Evolutionary conservation across 2,797 vertebrate species (phyloP), one percentile per base, ranked within the genome.

Genomic region (Rhincodon typus): DNA sequence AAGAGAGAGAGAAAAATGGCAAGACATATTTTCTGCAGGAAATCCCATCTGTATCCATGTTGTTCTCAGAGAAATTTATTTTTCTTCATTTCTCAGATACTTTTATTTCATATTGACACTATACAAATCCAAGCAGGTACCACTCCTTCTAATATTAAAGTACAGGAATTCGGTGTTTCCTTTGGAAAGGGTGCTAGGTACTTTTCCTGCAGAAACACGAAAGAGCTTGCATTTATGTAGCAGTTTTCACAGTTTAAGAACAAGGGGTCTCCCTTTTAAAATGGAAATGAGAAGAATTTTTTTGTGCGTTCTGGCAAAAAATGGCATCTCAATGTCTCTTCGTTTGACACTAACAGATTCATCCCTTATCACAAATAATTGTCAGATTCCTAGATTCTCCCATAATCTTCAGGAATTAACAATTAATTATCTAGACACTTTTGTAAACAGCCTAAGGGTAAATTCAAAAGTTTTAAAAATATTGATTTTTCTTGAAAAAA

Each of bases 1-100:
- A 96, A 96, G 96, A 96, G 94, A 96, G 94, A 94, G 96, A 97
- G 96, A 96, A 96, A 97, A 96, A 97, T n/a, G 95, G 96, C 97
- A 97, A 97, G 96, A 97, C 97, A 97, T 96, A 97, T 96, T 96
- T 97, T 96, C 96, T n/a, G 95, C 96, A 97, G 97, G 97, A 97
- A 97, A 96, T 96, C 96, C 96, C 96, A 94, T 96, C 96, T 97
- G 97, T 96, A 96, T 96, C 96, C n/a, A 95, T 95, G 96, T 74
- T 57, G 15, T 96, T 96, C 88, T 95, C 95, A 77, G 95, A 96
- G 96, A 96, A 70, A 96, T 86, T 93, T 50, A 96, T 93, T 96
- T 96, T 96, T 96, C 27, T 53, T 23, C 38, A 53, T 95, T 74
- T n/a, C 34, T 93, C 90, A 42, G n/a, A 93, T 38, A 62, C 19